Base-by-base conservation (phyloP, 2,113 vertebrate species). In the Pagrus major region DNA sequence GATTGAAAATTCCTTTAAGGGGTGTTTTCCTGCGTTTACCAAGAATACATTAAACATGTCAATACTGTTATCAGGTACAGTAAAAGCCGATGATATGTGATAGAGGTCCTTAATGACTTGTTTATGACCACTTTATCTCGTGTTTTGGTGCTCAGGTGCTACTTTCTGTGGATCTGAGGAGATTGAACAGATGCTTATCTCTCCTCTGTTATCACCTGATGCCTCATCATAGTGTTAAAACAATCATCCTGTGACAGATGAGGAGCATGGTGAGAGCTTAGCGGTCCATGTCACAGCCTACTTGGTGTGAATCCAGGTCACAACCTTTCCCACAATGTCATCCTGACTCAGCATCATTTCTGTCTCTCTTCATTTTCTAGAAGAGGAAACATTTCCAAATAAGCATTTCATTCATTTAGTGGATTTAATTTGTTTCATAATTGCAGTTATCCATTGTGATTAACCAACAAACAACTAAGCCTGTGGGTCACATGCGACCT, bases 291-390 rank as follows among this genome's bases (percentile, higher is more conserved):
- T 67, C 23, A 59, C 3, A 16, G 51, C 21, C 35, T 42, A 9
- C 8, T 31, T 39, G 51, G 44, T 60, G 35, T 81, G 20, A 54
- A 72, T 59, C 51, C 47, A 71, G 81, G 47, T 56, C 23, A 61
- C 9, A 49, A 49, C 41, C 37, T 72, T 56, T 9, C 54, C 46
- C n/a, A 71, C 2, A 0, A 33, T 16, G 25, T 54, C 54, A 52
- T 25, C 49, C 20, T 9, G 4, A 21, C 66, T 72, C 60, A 44
- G 14, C 65, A 39, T 47, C 5, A 54, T 78, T 31, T 49, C 63
- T 35, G 18, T 58, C 8, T 4, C 3, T 31, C 33, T 12, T 15
- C 8, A 9, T 25, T 44, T 9, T 52, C n/a, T 25, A 18, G 14
- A 25, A 70, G 33, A n/a, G 9, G 2, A 54, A 52, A 66, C 8